Evolutionary conservation across 2,797 vertebrate species (phyloP).

Genomic region (Sciaenops ocellatus): DNA sequence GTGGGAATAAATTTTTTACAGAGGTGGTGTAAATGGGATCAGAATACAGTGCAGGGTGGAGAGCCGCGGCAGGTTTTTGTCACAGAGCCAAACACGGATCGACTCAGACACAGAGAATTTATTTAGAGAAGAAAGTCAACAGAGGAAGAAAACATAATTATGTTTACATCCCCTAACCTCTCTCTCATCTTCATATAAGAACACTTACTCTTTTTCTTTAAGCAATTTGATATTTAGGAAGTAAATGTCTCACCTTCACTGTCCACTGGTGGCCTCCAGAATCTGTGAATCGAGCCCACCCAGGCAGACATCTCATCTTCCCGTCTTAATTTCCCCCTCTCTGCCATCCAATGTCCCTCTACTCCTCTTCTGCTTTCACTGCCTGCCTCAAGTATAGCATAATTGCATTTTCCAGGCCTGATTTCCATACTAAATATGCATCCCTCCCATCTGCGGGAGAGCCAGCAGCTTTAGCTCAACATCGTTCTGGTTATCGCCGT

Average conservation of each 20-base stretch:
- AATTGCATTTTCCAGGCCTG: constrained; percentile 72
- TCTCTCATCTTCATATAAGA: neutral
- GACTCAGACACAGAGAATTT: constrained; percentile 11
- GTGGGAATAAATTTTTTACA: constrained; percentile 42
- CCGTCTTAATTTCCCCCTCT: constrained; percentile 45
- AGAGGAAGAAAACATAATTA: constrained; percentile 7
- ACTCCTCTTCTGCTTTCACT: constrained; percentile 54
- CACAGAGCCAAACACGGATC: constrained; percentile 29
- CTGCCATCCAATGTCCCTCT: constrained; percentile 50
- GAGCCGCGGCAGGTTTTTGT: constrained; percentile 56
- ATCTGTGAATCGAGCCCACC: constrained; percentile 23
- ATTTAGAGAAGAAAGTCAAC: constrained; percentile 31
- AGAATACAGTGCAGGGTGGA: neutral
- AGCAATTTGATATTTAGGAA: constrained; percentile 8
- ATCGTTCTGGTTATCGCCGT: constrained; percentile 66
- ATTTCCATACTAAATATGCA: constrained; percentile 78
- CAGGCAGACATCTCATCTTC: constrained; percentile 49
- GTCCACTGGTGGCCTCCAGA: constrained; percentile 31
- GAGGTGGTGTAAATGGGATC: constrained; percentile 38
- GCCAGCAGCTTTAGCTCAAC: constrained; percentile 55
- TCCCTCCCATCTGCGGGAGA: constrained; percentile 56
- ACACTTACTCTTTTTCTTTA: constrained; percentile 3
- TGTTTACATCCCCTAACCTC: constrained; percentile 6
- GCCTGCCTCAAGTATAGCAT: constrained; percentile 61
- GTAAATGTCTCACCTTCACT: constrained; percentile 17